These are phyloP conservation scores for Brachyrhaphis roseni DNA, from an alignment of 2,797 vertebrate species.

Conservation along the genomic window DNA sequence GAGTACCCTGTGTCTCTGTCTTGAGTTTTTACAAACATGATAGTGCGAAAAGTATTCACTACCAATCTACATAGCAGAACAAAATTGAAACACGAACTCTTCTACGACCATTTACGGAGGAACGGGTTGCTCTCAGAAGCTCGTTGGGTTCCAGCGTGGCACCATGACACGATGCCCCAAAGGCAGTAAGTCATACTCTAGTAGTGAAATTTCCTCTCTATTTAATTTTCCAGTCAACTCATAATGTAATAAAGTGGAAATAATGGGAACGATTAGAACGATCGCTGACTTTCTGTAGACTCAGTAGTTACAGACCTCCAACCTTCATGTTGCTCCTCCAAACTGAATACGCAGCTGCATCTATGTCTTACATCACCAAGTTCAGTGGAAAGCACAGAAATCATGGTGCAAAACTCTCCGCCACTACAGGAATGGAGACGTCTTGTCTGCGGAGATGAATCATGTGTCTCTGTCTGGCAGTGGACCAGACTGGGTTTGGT, in stretches of 20 bases:
- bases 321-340: not conserved
- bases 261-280: not conserved
- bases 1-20: not conserved
- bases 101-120: not conserved
- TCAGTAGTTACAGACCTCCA: not conserved
- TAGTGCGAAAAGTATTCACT: not conserved
- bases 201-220: not conserved
- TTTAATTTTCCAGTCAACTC: not conserved
- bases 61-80: not conserved
- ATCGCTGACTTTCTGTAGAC: not conserved
- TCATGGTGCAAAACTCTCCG: not conserved
- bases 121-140: not conserved
- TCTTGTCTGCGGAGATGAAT: not conserved
- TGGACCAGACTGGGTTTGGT: not conserved
- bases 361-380: not conserved
- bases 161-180: not conserved
- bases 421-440: not conserved
- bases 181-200: not conserved
- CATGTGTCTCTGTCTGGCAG: not conserved
- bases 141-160: not conserved
- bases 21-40: not conserved
- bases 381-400: not conserved
- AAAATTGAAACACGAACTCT: not conserved
- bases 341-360: not conserved
- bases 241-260: not conserved